phyloP scores from a whole-genome alignment of 64 coral and sea anemone species.

The Cladopsammia gracilis region DNA sequence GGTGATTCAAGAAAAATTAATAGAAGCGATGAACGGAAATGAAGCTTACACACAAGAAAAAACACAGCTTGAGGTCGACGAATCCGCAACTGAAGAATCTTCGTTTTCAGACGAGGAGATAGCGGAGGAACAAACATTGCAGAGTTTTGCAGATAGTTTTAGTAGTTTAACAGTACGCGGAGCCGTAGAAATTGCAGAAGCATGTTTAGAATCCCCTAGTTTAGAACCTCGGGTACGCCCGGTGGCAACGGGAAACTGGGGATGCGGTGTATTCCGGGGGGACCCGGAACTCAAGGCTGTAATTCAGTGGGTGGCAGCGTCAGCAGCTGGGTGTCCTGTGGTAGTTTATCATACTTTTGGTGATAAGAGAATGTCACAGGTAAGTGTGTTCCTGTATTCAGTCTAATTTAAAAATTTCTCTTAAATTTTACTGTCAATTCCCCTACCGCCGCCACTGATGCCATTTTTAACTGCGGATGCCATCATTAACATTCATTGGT shows the following conservation, averaged over 20 bases:
- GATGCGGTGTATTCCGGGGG: constrained; percentile 61
- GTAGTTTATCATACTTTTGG: constrained; percentile 75
- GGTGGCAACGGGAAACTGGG: constrained; percentile 79
- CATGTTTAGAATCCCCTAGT: neutral
- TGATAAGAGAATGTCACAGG: constrained; percentile 74
- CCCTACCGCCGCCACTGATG: too few species aligned
- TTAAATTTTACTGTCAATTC: too few species aligned
- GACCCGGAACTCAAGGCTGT: constrained; percentile 81
- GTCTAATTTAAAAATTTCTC: neutral
- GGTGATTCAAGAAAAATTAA: neutral
- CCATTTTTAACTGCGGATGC: too few species aligned
- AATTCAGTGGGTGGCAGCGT: constrained; percentile 85
- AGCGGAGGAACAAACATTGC: neutral
- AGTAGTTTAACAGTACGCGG: constrained; percentile 35
- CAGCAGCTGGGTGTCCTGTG: constrained; percentile 82
- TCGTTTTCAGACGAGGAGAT: neutral
- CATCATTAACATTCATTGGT: too few species aligned
- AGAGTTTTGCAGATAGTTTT: constrained; percentile 31
- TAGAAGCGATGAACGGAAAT: neutral
- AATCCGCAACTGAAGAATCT: neutral
- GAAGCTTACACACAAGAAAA: neutral
- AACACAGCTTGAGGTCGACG: neutral
- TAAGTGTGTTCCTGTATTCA: neutral
- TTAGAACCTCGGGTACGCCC: constrained; percentile 17
- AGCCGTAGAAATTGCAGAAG: constrained; percentile 36